Conservation (phyloP, 64 coral and sea anemone genomes). For the Platygyra sinensis region DNA sequence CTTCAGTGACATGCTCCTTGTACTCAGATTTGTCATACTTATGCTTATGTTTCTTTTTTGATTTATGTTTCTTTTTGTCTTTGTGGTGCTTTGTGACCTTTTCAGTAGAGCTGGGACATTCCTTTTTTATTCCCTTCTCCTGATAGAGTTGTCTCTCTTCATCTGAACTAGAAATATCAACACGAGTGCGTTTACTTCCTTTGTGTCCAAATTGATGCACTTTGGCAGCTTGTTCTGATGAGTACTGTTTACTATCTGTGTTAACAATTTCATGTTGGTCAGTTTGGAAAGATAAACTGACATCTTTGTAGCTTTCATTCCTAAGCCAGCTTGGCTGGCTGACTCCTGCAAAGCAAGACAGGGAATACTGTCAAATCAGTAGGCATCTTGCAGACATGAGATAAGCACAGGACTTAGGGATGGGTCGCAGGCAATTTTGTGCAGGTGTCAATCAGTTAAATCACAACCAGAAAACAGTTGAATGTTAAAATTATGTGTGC, state of each 20-base stretch:
- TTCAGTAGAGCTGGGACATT: background rate
- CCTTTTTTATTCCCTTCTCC: background rate
- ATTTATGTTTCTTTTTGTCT: conserved; percentile 56
- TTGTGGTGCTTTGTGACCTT: background rate
- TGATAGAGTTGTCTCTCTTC: background rate
- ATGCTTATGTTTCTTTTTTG: conserved; percentile 81
- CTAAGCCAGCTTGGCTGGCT: conserved; percentile 20
- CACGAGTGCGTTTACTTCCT: background rate
- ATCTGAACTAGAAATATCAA: conserved; percentile 16
- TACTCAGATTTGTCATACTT: conserved; percentile 27
- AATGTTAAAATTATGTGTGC: no score
- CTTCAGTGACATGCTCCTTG: conserved; percentile 6
- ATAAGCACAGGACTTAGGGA: background rate
- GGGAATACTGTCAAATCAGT: background rate
- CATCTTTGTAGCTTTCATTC: conserved; percentile 44
- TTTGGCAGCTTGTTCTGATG: background rate
- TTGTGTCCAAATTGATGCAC: background rate
- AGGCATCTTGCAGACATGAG: background rate
- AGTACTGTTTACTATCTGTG: background rate
- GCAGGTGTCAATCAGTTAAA: no score
- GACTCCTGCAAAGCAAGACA: background rate
- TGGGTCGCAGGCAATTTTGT: no score
- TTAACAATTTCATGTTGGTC: background rate
- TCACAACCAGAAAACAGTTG: no score
- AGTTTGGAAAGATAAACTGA: background rate